A percentile compares a stretch with the other conserved stretches of the same genome.
These are phyloP conservation scores for Leucania comma DNA, from an alignment of 2,888 invertebrate genomes.

Conservation along the genomic window DNA sequence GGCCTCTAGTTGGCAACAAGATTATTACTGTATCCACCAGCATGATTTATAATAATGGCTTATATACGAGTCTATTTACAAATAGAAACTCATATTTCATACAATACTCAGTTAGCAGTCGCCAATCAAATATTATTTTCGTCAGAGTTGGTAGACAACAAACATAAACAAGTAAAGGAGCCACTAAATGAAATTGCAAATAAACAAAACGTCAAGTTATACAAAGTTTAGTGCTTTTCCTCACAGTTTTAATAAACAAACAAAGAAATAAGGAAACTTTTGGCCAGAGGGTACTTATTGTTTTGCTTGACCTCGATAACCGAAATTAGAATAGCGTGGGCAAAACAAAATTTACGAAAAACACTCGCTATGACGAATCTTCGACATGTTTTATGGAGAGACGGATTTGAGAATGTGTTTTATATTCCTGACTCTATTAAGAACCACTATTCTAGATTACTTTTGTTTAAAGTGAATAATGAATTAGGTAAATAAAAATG, in stretches of 20 bases:
- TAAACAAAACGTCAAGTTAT: constrained; percentile 81
- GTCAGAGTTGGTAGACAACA: constrained; percentile 68
- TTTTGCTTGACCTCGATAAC: constrained; percentile 77
- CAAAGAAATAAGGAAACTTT: constrained; percentile 82
- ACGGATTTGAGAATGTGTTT: constrained; percentile 13
- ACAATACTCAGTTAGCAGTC: constrained; percentile 41
- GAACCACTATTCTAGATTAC: not conserved
- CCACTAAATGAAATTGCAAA: constrained; percentile 83
- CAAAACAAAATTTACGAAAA: constrained; percentile 67
- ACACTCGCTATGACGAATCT: constrained; percentile 50
- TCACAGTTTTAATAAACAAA: constrained; percentile 85
- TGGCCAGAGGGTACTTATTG: constrained; percentile 69
- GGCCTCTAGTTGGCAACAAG: constrained; percentile 44
- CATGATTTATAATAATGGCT: constrained; percentile 56
- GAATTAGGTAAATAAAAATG: not conserved
- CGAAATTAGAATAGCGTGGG: constrained; percentile 66
- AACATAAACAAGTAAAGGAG: constrained; percentile 81
- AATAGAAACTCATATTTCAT: constrained; percentile 45
- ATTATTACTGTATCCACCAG: constrained; percentile 48
- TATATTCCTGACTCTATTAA: not conserved
- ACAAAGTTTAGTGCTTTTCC: constrained; percentile 80
- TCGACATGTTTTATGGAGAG: constrained; percentile 30
- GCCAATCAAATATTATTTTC: constrained; percentile 63
- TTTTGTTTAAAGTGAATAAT: not conserved
- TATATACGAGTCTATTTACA: constrained; percentile 33